Evolutionary conservation across 2,888 invertebrate genomes (phyloP), one percentile per base, ranked within the genome.

Genomic region (Fabriciana adippe): DNA sequence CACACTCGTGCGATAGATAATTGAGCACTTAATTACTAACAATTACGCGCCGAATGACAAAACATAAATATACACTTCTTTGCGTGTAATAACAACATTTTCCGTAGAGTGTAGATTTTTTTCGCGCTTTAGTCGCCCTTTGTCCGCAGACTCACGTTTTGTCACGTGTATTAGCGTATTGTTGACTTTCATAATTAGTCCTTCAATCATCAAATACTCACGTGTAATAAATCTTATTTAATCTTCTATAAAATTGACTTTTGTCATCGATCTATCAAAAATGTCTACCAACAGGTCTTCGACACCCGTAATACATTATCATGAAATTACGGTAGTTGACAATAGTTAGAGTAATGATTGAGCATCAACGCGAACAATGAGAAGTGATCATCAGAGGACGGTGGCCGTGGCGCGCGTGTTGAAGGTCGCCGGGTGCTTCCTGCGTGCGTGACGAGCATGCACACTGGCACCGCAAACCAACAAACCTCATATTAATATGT

Each of bases 361-460:
- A 70, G 57, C 63, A 53, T 70, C 71, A 74, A 50, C 51, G 61
- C 81, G 80, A 85, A 89, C 89, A 89, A 89, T 89, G 82, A 75
- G 77, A 79, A 78, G 80, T 73, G 80, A 78, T 78, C 78, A 76
- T 77, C 78, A 74, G 83, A 79, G 82, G 79, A 79, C 79, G 78
- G 83, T 75, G 91, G 84, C 90, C 91, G 81, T 89, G 91, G 86
- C 81, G 85, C 82, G 87, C 84, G 81, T 83, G 83, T 70, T 81
- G 91, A 91, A 92, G 92, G 92, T 80, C 90, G 85, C 65, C 74
- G 76, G 73, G 75, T 83, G 87, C 89, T 92, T 92, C 92, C 92
- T 91, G 91, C 86, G 89, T 87, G 87, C 92, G 92, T 92, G 92
- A 88, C 84, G 80, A 75, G 92, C 89, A 91, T 92, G 84, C 72